These are phyloP conservation scores for Mimumesa dahlbomi DNA, from an alignment of 2,888 invertebrate species.

Conservation along the genomic window DNA sequence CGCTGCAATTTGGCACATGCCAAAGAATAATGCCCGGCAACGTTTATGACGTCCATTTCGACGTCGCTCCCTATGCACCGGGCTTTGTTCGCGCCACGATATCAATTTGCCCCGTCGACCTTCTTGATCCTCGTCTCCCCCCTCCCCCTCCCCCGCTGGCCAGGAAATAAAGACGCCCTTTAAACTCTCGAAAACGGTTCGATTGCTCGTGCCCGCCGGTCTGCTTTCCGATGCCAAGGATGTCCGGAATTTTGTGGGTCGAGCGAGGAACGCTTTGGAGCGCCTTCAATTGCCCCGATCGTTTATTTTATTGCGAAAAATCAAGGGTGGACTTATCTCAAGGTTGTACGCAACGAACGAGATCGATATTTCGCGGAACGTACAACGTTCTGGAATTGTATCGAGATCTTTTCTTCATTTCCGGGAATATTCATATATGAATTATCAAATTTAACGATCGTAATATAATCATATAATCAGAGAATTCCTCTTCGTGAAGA, in stretches of 20 bases:
- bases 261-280: neutral
- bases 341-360: too few relatives aligned
- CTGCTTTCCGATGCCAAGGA: neutral
- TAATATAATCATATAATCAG: too few relatives aligned
- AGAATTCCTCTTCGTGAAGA: too few relatives aligned
- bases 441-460: too few relatives aligned
- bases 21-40: constrained; percentile 37
- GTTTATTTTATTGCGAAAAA: neutral
- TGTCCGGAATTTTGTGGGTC: neutral
- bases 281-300: neutral
- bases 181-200: constrained; percentile 21
- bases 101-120: constrained; percentile 42
- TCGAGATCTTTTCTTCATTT: too few relatives aligned
- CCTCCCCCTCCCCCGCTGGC: too few relatives aligned
- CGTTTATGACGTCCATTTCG: constrained; percentile 46
- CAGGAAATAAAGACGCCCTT: constrained; percentile 15
- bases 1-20: constrained; percentile 55
- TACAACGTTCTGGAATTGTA: too few relatives aligned
- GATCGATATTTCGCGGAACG: too few relatives aligned
- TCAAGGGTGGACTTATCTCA: too few relatives aligned
- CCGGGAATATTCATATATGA: too few relatives aligned
- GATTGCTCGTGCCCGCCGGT: neutral
- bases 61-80: constrained; percentile 33
- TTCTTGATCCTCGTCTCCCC: neutral
- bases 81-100: constrained; percentile 26